These are phyloP conservation scores for Pomacea canaliculata DNA, from an alignment of 2,888 invertebrate species.

Conservation along the genomic window DNA sequence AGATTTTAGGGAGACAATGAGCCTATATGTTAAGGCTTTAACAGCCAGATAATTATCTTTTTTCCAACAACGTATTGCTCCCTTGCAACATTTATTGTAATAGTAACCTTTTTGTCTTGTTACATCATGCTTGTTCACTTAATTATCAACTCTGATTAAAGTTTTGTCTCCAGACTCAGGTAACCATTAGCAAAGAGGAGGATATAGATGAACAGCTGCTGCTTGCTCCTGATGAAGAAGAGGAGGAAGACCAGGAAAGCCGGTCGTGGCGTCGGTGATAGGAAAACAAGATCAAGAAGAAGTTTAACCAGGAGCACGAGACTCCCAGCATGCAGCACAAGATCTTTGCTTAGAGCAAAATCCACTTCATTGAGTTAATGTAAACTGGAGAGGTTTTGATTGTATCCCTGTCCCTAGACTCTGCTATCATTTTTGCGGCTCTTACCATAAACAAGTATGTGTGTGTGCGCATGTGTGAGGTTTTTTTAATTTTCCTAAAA, in stretches of 20 bases:
- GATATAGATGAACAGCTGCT: constrained; percentile 76
- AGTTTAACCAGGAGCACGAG: background rate
- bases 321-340: background rate
- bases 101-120: background rate
- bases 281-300: background rate
- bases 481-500: no score
- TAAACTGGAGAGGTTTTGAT: background rate
- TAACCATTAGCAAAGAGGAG: constrained; percentile 25
- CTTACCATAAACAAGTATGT: background rate
- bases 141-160: background rate
- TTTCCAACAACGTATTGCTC: no score
- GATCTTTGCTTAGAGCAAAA: background rate
- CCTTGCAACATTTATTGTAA: no score
- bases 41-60: no score
- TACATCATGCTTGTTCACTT: background rate
- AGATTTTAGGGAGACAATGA: no score
- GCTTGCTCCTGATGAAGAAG: constrained; percentile 88
- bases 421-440: background rate
- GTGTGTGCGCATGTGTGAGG: background rate
- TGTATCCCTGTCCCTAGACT: background rate
- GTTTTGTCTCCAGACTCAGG: constrained; percentile 15
- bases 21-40: no score
- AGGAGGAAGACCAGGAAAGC: constrained; percentile 85
- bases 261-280: constrained; percentile 85
- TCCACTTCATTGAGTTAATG: background rate